Conservation (phyloP, 2,888 invertebrate genomes). For the Coleophora deauratella region DNA sequence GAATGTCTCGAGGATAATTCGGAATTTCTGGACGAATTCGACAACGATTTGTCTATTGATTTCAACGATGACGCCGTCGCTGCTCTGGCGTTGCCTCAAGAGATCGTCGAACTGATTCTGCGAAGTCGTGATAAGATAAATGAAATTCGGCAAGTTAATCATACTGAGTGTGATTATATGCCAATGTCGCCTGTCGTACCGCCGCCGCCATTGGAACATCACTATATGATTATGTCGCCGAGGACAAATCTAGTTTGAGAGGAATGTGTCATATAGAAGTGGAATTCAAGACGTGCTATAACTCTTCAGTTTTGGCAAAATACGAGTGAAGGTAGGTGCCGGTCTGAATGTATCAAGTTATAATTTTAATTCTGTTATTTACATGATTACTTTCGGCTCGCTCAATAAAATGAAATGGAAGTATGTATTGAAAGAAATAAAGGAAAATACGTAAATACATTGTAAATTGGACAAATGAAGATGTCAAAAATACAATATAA, state of each 20-base stretch:
- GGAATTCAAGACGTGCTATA: not conserved
- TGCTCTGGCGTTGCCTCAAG: conserved; percentile 46
- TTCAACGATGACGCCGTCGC: conserved; percentile 42
- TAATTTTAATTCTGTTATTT: no score
- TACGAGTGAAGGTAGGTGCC: not conserved
- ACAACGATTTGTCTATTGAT: conserved; percentile 45
- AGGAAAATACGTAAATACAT: no score
- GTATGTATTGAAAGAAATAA: no score
- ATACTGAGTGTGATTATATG: conserved; percentile 49
- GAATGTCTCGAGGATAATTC: conserved; percentile 47
- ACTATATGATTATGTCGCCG: conserved; percentile 64
- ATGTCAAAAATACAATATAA: no score
- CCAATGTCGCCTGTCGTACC: conserved; percentile 60
- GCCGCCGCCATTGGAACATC: conserved; percentile 42
- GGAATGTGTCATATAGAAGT: conserved; percentile 1
- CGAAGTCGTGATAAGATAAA: conserved; percentile 35
- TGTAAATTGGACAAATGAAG: no score
- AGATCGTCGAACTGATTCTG: conserved; percentile 54
- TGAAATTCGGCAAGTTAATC: conserved; percentile 33
- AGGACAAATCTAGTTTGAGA: conserved; percentile 43
- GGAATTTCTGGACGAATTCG: conserved; percentile 34
- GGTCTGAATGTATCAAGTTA: conserved; percentile 9
- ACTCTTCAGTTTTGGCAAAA: no score
- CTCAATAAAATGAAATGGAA: no score
- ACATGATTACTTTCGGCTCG: no score